Base-by-base conservation (phyloP, 35 echinoderm and acorn worm species). In the Heliocidaris tuberculata region DNA sequence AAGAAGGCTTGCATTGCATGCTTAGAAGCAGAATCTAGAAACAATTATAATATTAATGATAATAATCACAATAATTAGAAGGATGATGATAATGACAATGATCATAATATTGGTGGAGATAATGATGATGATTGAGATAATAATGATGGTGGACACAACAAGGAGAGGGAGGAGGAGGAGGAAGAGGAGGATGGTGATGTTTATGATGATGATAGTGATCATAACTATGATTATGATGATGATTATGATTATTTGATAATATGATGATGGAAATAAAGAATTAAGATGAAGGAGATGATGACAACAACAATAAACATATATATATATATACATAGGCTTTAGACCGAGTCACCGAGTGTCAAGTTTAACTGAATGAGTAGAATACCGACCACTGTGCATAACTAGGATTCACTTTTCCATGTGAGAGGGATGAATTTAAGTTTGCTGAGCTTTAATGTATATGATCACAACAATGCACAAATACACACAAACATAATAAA, bases 1-100 rank as follows among this genome's bases (percentile, higher is more conserved):
- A 49, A 99, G 95, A 95, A 99, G 10, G 98, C 95, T 56, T 99
- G 97, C 88, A 99, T 52, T 2, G 98, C 98, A 94, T 94, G 94
- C 86, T 99, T 99, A 0, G 98, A 99, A 9, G 98, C 98, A 95
- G 97, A 86, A 88, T 99, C 98, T 99, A 61, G 71, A 86, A 35
- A 87, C 11, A 96, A 85, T 50, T 48, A 52, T 52, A 52, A 52
- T 52, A 13, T 52, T 52, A 13, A 56, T 56, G 11, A 9, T 15
- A 56, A 56, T 42, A 42, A 42, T 42, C 35, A 42, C 35, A 30
- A 47, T 32, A 17, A 9, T 35, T 9, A 88, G 29, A 29, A 88
- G 0, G 86, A 88, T 32, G 86, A 88, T 88, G 7, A 88, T 88
- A 27, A 31, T 32, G 31, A 35, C 30, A 2, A 88, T 88, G 9